A percentile compares a stretch with the other conserved stretches of the same genome.
These are phyloP conservation scores for Ictalurus punctatus DNA, from an alignment of 2,113 vertebrate genomes.

Conservation along the genomic window DNA sequence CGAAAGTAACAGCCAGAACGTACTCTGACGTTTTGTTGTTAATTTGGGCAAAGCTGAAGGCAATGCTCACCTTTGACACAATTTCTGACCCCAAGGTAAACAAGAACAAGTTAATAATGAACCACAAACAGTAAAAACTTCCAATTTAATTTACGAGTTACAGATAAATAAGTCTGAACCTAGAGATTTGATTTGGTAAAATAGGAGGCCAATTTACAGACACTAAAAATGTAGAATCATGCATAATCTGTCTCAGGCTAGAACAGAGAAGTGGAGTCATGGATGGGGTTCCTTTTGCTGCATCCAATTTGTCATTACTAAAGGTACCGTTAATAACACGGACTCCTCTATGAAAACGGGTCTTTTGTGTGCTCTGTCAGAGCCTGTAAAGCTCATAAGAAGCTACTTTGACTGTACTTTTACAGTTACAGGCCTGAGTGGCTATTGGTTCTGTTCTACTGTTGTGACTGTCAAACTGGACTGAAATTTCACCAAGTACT, in stretches of 20 bases:
- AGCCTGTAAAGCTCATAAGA: not conserved
- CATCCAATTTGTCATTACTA: too few relatives aligned
- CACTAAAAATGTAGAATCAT: not conserved
- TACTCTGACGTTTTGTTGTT: not conserved
- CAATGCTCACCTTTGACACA: not conserved
- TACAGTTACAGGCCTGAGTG: not conserved
- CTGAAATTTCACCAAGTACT: too few relatives aligned
- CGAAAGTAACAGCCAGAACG: not conserved
- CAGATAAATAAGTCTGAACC: not conserved
- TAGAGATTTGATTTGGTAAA: not conserved
- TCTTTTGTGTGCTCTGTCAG: not conserved
- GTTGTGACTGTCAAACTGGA: too few relatives aligned
- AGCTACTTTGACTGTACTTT: not conserved
- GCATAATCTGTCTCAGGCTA: not conserved
- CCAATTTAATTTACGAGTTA: not conserved
- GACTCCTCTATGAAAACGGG: too few relatives aligned
- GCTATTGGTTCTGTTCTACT: too few relatives aligned
- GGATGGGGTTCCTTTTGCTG: too few relatives aligned
- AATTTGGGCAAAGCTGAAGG: not conserved
- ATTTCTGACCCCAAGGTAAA: not conserved
- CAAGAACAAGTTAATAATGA: not conserved
- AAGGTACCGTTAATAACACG: too few relatives aligned
- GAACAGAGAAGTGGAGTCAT: too few relatives aligned
- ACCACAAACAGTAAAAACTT: not conserved
- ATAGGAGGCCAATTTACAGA: not conserved